Percentiles rank a stretch among this genome's conserved stretches.
Evolutionary conservation across 2,113 vertebrate genomes (phyloP).

Genomic region (Scatophagus argus): DNA sequence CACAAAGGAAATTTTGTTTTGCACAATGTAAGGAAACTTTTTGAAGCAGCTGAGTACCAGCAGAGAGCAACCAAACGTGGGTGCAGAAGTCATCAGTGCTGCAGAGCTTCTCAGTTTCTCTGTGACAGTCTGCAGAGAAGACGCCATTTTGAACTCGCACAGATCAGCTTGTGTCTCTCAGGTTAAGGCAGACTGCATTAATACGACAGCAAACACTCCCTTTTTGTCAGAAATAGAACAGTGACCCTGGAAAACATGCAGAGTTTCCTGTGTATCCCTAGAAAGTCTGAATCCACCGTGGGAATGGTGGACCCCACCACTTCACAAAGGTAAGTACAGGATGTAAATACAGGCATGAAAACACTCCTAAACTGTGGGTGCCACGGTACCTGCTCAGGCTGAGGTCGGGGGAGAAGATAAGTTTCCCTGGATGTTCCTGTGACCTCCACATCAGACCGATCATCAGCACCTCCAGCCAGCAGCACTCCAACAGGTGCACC

Average conservation of each 20-base stretch:
- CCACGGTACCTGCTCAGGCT: constrained; percentile 92
- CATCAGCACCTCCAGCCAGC: constrained; percentile 99
- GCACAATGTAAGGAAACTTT: background rate
- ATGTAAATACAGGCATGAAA: background rate
- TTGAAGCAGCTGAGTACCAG: background rate
- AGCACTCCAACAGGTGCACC: constrained; percentile 96
- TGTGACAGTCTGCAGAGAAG: too few species aligned
- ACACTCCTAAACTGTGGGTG: too few species aligned
- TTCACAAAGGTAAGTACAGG: background rate
- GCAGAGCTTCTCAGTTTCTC: too few species aligned
- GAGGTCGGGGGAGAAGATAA: constrained; percentile 97
- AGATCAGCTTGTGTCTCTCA: background rate
- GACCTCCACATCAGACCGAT: constrained; percentile 98
- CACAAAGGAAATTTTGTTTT: constrained; percentile 1
- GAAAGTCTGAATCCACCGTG: too few species aligned
- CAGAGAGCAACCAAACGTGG: background rate
- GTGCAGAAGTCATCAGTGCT: background rate
- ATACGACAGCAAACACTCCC: background rate
- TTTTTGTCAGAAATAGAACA: too few species aligned
- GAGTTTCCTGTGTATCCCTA: too few species aligned
- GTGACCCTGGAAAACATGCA: too few species aligned
- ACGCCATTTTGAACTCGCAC: too few species aligned
- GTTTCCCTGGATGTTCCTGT: constrained; percentile 94
- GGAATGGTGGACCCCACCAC: background rate
- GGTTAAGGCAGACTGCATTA: background rate